These are phyloP conservation scores for Microcebus ravelobensis DNA, from an alignment of 2,113 vertebrate genomes.

Conservation along the genomic window DNA sequence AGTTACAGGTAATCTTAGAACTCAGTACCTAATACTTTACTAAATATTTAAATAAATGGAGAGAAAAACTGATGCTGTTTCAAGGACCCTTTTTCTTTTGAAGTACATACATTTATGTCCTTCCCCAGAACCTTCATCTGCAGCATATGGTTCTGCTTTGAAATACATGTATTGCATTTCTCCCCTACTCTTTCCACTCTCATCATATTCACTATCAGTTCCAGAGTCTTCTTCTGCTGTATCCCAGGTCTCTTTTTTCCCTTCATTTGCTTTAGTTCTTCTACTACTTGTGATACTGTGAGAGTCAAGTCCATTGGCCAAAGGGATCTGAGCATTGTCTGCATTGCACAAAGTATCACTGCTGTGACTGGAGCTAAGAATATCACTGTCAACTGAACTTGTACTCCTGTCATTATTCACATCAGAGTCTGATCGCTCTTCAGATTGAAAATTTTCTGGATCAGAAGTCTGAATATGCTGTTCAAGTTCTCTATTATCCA, in stretches of 20 bases:
- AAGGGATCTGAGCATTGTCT: constrained; percentile 91
- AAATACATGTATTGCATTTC: constrained; percentile 95
- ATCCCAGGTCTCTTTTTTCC: constrained; percentile 98
- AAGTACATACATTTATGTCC: constrained; percentile 94
- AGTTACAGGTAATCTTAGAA: constrained; percentile 12
- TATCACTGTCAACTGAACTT: constrained; percentile 98
- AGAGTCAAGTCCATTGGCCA: constrained; percentile 97
- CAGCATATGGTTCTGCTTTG: constrained; percentile 90
- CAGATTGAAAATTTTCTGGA: constrained; percentile 91
- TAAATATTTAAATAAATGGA: constrained; percentile 23
- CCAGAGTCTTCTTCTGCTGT: constrained; percentile 98
- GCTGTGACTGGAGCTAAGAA: constrained; percentile 99
- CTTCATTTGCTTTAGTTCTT: constrained; percentile 97
- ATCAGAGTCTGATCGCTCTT: constrained; percentile 97
- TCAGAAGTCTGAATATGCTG: constrained; percentile 92
- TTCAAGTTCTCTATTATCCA: constrained; percentile 93
- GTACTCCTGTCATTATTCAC: constrained; percentile 98
- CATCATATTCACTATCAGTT: constrained; percentile 98
- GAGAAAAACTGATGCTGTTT: not conserved
- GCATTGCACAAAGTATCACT: constrained; percentile 98
- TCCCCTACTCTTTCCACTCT: constrained; percentile 95
- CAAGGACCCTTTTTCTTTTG: not conserved
- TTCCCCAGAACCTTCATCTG: constrained; percentile 90
- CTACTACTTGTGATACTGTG: constrained; percentile 98
- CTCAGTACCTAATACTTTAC: not conserved